Evolutionary conservation across 1,140 invertebrate genomes (phyloP), one percentile per base, ranked within the genome.

Genomic region (Brachionus asplanchnoidis): DNA sequence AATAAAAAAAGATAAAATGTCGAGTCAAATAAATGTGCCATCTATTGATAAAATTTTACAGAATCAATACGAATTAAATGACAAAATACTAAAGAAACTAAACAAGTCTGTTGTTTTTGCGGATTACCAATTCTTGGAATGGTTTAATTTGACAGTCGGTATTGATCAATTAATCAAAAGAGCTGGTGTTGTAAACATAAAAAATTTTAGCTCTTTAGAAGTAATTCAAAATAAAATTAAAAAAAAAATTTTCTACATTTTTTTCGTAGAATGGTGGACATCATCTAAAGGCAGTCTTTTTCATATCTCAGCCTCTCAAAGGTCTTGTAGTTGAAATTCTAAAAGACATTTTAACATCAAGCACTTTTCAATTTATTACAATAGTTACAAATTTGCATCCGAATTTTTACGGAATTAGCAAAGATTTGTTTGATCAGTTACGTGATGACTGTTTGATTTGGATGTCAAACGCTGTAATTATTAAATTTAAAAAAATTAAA

Each of bases 161-260:
- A 44, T 82, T 28, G 79, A 82, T 36, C 9, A 82, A 23, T 44
- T 82, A 2, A 82, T 82, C 6, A 82, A 82, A 32, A 26, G 66
- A 26, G 79, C 53, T n/a, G 79, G 79, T 3, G 79, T 28, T 46
- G 23, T 82, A 20, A 82, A 82, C 40, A 44, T 82, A 28, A 82
- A 82, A 82, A 56, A 82, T 12, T 82, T 82, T 60, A 82, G 79
- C 42, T 82, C 79, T 6, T 82, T 82, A 36, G 53, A 82, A 46
- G 79, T 68, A 82, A 65, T 42, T 75, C 0, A 44, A 17, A 44
- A 36, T 36, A 20, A 75, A 3, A 42, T 44, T 42, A 23, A 20
- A 44, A 17, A 75, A 2, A 8, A 8, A 42, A 75, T 9, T n/a
- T n/a, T 42, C 5, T 17, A 44, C 11, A 20, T 44, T 17, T 17